Base-by-base conservation (phyloP, 2,888 invertebrate species). In the Ochropleura plecta region DNA sequence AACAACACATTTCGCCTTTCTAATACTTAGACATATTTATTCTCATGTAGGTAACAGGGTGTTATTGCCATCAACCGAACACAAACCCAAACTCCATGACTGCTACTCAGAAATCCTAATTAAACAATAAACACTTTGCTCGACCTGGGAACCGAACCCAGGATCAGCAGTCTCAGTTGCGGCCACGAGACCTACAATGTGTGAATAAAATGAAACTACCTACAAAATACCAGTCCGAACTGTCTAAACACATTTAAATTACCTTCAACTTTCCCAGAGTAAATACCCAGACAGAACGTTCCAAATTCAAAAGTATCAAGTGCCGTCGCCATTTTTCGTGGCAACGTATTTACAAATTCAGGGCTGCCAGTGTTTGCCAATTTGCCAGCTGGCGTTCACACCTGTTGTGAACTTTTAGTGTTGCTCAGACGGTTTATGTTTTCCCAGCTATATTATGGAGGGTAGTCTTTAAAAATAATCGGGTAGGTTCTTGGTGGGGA, bases 371-470 rank as follows among this genome's bases (percentile, higher is more conserved):
- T 82, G 81, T 80, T 83, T 77, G 81, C 80, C 84, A 87, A 88
- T 81, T 88, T 84, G 63, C 79, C 79, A 76, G 76, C 66, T 75
- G 12, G 67, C 82, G 81, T 82, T 84, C 86, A 78, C 90, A 91
- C 92, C 91, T 92, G 92, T 91, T 91, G 90, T 90, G 88, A 88
- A 90, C 81, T 90, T 91, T 91, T 91, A 90, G 83, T 88, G 74
- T 86, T 85, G 86, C 84, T 10, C 70, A 71, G 84, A 59, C 57
- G 66, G 55, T 76, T 82, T 77, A 77, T 57, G 59, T 62, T 53
- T 30, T n/a, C n/a, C 44, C 30, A 46, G 49, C 71, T 84, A 18
- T 55, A 66, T 77, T 64, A 72, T 30, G 69, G 49, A 48, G 53
- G 51, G 59, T 40, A 46, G 71, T 70, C 48, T 70, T 70, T 64